phyloP scores from a whole-genome alignment of 1,140 invertebrate species.

The Drosophila jambulina region DNA sequence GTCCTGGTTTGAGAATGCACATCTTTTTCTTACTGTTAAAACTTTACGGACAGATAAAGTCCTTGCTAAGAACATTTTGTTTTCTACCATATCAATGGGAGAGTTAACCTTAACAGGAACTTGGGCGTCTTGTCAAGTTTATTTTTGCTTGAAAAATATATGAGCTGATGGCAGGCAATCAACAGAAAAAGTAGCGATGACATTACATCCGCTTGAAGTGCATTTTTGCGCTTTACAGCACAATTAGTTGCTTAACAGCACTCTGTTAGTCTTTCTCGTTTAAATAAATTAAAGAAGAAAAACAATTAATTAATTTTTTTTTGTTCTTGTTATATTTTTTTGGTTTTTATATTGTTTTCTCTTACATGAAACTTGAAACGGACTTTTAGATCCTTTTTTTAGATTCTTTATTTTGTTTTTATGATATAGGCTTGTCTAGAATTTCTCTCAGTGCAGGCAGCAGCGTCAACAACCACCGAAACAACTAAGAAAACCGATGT shows the following conservation, averaged over 20 bases:
- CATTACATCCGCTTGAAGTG: background rate
- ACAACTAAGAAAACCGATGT: conserved; percentile 34
- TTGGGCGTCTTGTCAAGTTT: background rate
- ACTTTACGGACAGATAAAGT: background rate
- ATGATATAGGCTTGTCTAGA: background rate
- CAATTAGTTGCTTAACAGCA: background rate
- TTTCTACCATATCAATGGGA: background rate
- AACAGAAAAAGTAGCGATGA: background rate
- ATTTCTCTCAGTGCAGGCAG: conserved; percentile 13
- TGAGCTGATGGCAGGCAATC: background rate
- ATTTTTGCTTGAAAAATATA: background rate
- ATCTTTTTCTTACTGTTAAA: background rate
- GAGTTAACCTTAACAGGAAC: background rate
- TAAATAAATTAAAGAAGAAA: background rate
- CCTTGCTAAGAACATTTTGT: background rate
- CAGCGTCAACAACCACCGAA: conserved; percentile 26
- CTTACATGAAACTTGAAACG: background rate
- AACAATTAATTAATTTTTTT: no score
- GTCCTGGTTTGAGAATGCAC: background rate
- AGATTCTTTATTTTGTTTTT: no score
- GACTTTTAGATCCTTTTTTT: background rate
- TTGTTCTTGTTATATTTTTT: no score
- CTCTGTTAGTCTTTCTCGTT: background rate
- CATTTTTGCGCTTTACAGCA: no score
- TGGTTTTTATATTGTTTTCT: background rate